These are phyloP conservation scores for Halictus ligatus DNA, from an alignment of 2,888 invertebrate species.

Conservation along the genomic window DNA sequence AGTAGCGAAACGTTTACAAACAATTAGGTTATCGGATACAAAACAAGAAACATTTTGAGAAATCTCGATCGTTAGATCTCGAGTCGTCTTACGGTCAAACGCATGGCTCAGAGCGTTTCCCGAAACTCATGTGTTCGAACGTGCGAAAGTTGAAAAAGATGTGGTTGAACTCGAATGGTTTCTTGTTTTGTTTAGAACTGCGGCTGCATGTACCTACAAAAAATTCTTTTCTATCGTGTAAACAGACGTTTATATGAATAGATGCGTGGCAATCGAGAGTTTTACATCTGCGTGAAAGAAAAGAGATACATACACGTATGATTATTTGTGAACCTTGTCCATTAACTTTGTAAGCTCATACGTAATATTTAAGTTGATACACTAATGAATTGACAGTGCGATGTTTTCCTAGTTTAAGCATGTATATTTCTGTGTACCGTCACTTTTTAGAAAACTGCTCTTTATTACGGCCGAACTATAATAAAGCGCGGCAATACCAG, in stretches of 20 bases:
- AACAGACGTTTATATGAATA: slow-evolving; percentile 2
- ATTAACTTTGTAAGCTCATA: neutral
- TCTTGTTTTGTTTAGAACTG: neutral
- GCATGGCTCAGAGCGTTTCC: neutral
- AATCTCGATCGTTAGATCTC: neutral
- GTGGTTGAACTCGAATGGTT: neutral
- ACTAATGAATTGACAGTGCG: slow-evolving; percentile 42
- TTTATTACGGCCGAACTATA: slow-evolving; percentile 61
- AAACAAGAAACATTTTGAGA: neutral
- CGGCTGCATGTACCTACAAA: neutral
- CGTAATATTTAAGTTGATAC: slow-evolving; percentile 18
- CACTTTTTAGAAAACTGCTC: slow-evolving; percentile 63
- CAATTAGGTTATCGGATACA: neutral
- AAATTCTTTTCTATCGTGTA: neutral
- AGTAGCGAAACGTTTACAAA: neutral
- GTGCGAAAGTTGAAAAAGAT: neutral
- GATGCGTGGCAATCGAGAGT: neutral
- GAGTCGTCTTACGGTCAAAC: neutral
- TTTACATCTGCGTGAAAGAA: neutral
- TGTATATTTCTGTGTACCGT: slow-evolving; percentile 61
- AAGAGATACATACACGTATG: neutral
- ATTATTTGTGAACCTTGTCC: slow-evolving; percentile 4
- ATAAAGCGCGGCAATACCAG: slow-evolving; percentile 62
- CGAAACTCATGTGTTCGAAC: neutral
- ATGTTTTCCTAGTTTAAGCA: slow-evolving; percentile 56